Percentiles rank a stretch among this genome's conserved stretches.
Evolutionary conservation across 2,113 vertebrate genomes (phyloP).

Genomic region (Perognathus longimembris): DNA sequence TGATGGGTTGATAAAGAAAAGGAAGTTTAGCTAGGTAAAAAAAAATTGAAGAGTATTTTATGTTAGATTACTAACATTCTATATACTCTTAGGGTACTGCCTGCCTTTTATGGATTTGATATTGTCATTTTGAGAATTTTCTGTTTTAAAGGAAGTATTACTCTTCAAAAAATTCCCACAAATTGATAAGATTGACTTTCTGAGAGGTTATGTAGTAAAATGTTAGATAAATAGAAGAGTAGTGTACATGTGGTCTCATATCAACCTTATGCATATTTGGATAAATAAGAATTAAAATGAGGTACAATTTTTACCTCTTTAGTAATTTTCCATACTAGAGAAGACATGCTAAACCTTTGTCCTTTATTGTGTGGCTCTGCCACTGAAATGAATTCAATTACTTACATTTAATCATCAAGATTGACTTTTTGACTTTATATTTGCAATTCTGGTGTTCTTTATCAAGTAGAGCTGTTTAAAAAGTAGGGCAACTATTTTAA

Average conservation of each 20-base stretch:
- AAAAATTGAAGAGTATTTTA: neutral
- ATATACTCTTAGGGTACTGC: neutral
- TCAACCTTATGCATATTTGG: constrained; percentile 9
- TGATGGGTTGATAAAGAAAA: neutral
- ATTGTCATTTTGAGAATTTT: neutral
- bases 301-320: neutral
- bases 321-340: neutral
- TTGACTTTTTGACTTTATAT: neutral
- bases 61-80: neutral
- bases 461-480: neutral
- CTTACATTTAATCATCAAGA: neutral
- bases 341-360: neutral
- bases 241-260: neutral
- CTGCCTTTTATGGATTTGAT: neutral
- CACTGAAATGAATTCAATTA: neutral
- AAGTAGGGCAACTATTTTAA: neutral
- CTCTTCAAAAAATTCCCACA: neutral
- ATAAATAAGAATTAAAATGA: neutral
- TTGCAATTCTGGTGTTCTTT: neutral
- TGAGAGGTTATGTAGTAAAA: neutral
- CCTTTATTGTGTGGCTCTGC: neutral
- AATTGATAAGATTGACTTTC: neutral
- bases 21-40: neutral
- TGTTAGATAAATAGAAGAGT: neutral
- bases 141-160: neutral